Base-by-base conservation (phyloP, 37 sponge, comb jelly and placozoan species). In the Eunapius fragilis region DNA sequence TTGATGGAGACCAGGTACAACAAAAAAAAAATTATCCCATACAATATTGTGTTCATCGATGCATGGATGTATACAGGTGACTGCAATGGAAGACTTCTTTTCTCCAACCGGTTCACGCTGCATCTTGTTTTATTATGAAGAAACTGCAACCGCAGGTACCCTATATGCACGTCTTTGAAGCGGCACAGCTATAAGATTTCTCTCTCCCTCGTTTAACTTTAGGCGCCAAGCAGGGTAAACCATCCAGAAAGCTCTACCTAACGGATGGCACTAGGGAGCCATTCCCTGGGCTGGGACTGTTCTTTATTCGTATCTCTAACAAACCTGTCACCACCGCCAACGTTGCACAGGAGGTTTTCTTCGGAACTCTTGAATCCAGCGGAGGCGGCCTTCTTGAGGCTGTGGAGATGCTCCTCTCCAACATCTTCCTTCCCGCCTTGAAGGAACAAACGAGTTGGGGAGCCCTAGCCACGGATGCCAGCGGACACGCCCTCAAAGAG, bases 301-400 rank as follows among this genome's bases (percentile, higher is more conserved):
- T 90, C 85, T 93, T 93, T 48, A 68, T 93, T 10, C 85, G 90
- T 5, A 84, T 81, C 31, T 87, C 85, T 22, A 30, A 82, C 71
- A 93, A 89, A 68, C 77, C 87, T n/a, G 74, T 93, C 31, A 93
- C 94, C 0, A 73, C 87, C 28, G 84, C 88, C 45, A 93, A 93
- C 50, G 70, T 93, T 68, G 91, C 91, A 0, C 85, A 80, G 67
- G 88, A 82, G 23, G 77, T 74, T 31, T 68, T 73, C 49, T 88
- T 82, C 68, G 76, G 78, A 67, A 69, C 78, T 19, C 70, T 87
- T 7, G 82, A 82, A 70, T 87, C 87, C 17, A 87, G 72, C 36
- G 80, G 87, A 31, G 86, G 86, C 19, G 97, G 96, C 22, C 69
- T 99, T 24, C 83, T 99, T 31, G 94, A 89, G n/a, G 96, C 99